Conservation (phyloP, 2,797 vertebrate species). For the Rhynchotus rufescens region DNA sequence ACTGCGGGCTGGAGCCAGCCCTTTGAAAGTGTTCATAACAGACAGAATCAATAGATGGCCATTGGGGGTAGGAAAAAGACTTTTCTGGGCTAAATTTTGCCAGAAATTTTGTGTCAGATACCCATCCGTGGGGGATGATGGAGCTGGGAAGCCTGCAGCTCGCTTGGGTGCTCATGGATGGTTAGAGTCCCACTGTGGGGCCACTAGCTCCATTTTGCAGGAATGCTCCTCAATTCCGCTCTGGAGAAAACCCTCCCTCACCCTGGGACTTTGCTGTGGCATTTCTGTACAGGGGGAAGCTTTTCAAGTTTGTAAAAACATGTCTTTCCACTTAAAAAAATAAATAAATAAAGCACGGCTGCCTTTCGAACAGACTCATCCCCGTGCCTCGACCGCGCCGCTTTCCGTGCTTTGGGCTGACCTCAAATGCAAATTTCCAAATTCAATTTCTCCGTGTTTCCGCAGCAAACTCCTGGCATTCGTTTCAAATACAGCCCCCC, state of each 20-base stretch:
- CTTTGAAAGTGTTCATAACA: not conserved
- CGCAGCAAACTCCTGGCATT: not conserved
- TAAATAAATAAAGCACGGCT: not conserved
- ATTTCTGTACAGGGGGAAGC: not conserved
- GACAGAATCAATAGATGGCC: not conserved
- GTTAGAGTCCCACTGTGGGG: fast-evolving
- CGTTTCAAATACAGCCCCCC: too few relatives aligned
- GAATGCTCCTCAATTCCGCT: not conserved
- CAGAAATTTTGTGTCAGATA: too few relatives aligned
- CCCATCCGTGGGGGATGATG: too few relatives aligned
- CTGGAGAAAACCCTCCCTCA: not conserved
- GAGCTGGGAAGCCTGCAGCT: not conserved
- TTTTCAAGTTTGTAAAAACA: not conserved
- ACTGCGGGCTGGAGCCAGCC: not conserved
- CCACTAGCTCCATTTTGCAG: not conserved
- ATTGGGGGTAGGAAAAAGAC: not conserved
- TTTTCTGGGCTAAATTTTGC: not conserved
- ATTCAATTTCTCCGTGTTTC: not conserved
- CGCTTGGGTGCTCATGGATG: not conserved
- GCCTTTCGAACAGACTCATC: not conserved
- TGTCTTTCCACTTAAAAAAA: not conserved
- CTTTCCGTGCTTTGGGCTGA: not conserved
- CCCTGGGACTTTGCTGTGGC: not conserved
- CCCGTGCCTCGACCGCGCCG: fast-evolving
- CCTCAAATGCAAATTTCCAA: not conserved